Evolutionary conservation across 2,113 vertebrate genomes (phyloP).

Genomic region (Pipa parva): DNA sequence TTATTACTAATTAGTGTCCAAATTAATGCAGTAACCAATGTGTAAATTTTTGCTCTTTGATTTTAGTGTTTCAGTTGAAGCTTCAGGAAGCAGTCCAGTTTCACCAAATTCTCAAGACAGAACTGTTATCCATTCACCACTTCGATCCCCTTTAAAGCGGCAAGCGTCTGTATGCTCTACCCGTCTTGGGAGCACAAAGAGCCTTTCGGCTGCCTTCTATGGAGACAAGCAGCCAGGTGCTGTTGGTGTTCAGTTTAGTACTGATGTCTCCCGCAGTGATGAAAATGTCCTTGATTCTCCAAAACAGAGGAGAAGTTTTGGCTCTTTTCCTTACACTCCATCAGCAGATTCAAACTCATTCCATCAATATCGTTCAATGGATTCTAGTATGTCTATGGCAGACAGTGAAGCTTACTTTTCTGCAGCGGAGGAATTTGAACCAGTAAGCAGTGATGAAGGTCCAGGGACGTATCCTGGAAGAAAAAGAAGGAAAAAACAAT

Average conservation of each 20-base stretch:
- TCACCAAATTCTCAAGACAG: constrained; percentile 79
- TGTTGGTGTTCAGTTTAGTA: constrained; percentile 87
- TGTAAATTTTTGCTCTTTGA: constrained; percentile 7
- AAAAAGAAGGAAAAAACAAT: constrained; percentile 85
- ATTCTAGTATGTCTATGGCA: constrained; percentile 94
- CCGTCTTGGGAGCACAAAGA: constrained; percentile 91
- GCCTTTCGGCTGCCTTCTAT: constrained; percentile 87
- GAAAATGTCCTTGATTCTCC: constrained; percentile 93
- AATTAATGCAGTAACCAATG: no score
- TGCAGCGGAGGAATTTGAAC: constrained; percentile 92
- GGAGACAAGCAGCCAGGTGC: constrained; percentile 79
- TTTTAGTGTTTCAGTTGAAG: constrained; percentile 66
- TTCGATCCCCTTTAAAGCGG: constrained; percentile 84
- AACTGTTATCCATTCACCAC: constrained; percentile 76
- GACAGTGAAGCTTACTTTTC: constrained; percentile 98
- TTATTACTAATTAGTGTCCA: no score
- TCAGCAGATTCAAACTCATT: constrained; percentile 94
- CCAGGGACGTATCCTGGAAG: constrained; percentile 94
- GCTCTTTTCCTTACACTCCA: constrained; percentile 91
- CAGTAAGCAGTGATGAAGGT: constrained; percentile 93
- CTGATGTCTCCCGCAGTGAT: constrained; percentile 90
- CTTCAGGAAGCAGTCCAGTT: constrained; percentile 66
- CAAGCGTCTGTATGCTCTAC: constrained; percentile 87
- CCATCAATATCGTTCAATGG: constrained; percentile 92
- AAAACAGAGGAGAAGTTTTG: constrained; percentile 88